Evolutionary conservation across 1,140 invertebrate genomes (phyloP).

Genomic region (Monochamus saltuarius): DNA sequence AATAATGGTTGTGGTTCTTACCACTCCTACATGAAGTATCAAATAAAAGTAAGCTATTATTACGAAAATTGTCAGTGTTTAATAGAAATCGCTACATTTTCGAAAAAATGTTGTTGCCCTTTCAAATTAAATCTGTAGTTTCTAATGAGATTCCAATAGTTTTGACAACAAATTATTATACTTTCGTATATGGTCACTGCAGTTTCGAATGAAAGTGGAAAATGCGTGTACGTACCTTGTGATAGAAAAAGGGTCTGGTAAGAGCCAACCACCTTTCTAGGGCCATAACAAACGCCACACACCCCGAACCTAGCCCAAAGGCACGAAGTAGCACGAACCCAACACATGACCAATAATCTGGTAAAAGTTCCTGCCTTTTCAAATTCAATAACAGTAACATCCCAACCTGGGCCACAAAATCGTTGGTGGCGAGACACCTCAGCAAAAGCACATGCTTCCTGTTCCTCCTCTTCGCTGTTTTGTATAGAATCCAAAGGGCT

Average conservation of each 20-base stretch:
- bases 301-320: slow-evolving; percentile 83
- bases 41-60: too few relatives aligned
- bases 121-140: too few relatives aligned
- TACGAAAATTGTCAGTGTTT: too few relatives aligned
- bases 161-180: too few relatives aligned
- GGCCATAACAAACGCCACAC: slow-evolving; percentile 84
- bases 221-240: slow-evolving; percentile 66
- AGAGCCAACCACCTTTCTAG: slow-evolving; percentile 81
- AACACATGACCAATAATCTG: slow-evolving; percentile 62
- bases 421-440: slow-evolving; percentile 74
- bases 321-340: slow-evolving; percentile 72
- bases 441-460: slow-evolving; percentile 78
- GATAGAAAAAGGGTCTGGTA: slow-evolving; percentile 83
- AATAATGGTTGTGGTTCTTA: too few relatives aligned
- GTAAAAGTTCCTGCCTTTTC: slow-evolving; percentile 61
- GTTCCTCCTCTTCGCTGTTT: slow-evolving; percentile 65
- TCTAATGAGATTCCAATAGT: too few relatives aligned
- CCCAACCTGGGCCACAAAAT: slow-evolving; percentile 73
- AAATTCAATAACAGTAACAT: slow-evolving; percentile 60
- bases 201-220: neutral
- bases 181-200: too few relatives aligned
- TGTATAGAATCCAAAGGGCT: slow-evolving; percentile 62
- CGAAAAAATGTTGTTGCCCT: too few relatives aligned
- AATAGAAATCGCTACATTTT: too few relatives aligned
- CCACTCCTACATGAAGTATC: too few relatives aligned